A percentile compares a stretch with the other conserved stretches of the same genome.
phyloP scores from a whole-genome alignment of 2,888 invertebrate species.

The Eulithis testata region DNA sequence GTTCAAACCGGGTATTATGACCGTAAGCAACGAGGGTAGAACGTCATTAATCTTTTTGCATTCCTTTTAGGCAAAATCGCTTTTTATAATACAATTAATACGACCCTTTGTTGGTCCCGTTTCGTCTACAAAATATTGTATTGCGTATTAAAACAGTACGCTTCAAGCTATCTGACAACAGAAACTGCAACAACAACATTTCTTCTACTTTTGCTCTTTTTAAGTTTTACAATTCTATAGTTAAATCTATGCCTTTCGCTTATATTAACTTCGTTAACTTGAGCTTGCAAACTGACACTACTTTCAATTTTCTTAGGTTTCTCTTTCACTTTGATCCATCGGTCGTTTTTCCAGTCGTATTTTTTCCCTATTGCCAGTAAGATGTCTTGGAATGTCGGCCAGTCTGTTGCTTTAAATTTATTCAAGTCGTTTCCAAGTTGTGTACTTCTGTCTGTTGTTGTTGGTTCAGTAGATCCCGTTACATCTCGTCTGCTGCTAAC shows the following conservation, averaged over 20 bases:
- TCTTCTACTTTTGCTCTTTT: constrained; percentile 73
- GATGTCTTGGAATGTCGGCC: constrained; percentile 79
- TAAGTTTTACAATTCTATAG: constrained; percentile 75
- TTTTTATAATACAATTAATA: constrained; percentile 46
- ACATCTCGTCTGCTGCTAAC: constrained; percentile 28
- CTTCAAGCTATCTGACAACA: constrained; percentile 71
- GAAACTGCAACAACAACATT: constrained; percentile 78
- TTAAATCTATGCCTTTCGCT: constrained; percentile 74
- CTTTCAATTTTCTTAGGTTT: constrained; percentile 53
- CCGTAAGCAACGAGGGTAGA: constrained; percentile 38
- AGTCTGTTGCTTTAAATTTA: constrained; percentile 41
- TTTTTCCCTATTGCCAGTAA: constrained; percentile 69
- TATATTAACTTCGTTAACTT: constrained; percentile 49
- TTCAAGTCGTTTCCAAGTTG: constrained; percentile 27
- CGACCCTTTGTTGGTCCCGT: constrained; percentile 72
- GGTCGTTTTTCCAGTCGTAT: constrained; percentile 80
- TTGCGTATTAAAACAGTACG: constrained; percentile 38
- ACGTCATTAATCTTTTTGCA: constrained; percentile 44
- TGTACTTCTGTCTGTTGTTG: constrained; percentile 32
- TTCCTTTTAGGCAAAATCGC: constrained; percentile 42
- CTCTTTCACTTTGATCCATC: constrained; percentile 77
- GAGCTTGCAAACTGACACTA: constrained; percentile 32
- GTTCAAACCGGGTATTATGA: constrained; percentile 30
- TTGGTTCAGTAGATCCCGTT: constrained; percentile 24
- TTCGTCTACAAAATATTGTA: constrained; percentile 63